Percentiles rank a stretch among this genome's conserved stretches.
Evolutionary conservation across 2,888 invertebrate genomes (phyloP).

Genomic region (Mycalesis mineus): DNA sequence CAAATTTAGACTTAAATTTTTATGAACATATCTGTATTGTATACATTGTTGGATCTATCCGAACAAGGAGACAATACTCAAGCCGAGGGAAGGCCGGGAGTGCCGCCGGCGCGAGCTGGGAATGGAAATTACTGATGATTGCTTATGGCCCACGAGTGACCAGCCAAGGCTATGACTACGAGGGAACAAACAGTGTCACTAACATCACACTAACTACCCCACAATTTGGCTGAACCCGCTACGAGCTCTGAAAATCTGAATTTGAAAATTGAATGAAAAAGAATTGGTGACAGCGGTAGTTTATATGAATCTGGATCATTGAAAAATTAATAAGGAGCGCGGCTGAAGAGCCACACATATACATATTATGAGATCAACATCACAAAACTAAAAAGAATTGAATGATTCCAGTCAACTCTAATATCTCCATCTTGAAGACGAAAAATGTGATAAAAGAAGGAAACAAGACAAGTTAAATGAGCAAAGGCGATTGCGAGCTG

Average conservation of each 20-base stretch:
- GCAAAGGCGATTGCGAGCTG: constrained; percentile 62
- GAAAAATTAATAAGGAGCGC: background rate
- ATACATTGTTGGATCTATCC: constrained; percentile 60
- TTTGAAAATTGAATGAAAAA: constrained; percentile 18
- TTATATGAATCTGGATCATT: background rate
- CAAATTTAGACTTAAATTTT: constrained; percentile 72
- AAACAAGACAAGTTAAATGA: constrained; percentile 31
- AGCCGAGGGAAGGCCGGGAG: constrained; percentile 31
- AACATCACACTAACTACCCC: background rate
- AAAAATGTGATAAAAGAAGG: constrained; percentile 30
- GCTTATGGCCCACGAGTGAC: constrained; percentile 1
- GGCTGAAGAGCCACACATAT: background rate
- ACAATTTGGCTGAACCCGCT: constrained; percentile 9
- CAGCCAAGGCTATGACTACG: constrained; percentile 22
- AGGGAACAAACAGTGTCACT: background rate
- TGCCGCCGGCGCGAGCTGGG: constrained; percentile 10
- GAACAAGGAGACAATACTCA: constrained; percentile 73
- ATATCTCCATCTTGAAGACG: constrained; percentile 26
- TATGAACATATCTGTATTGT: constrained; percentile 75
- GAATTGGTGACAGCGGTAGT: background rate
- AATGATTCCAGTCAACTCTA: constrained; percentile 2
- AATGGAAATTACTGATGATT: background rate
- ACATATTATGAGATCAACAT: background rate
- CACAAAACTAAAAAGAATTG: background rate
- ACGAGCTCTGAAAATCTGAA: constrained; percentile 17